Conservation (phyloP, 2,888 invertebrate genomes). For the Andrena chrysosceles region DNA sequence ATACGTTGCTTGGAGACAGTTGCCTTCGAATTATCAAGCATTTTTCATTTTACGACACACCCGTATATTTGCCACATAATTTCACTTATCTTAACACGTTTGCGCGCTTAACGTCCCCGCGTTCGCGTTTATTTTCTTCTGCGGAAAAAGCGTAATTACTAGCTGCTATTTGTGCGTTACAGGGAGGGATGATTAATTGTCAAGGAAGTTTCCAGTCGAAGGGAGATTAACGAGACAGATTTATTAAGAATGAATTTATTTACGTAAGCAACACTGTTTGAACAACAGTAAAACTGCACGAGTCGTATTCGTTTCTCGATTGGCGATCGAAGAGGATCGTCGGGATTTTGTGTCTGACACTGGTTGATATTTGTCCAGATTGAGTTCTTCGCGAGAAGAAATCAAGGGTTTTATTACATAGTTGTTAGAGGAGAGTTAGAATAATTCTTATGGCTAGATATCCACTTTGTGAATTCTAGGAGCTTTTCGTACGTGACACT, state of each 20-base stretch:
- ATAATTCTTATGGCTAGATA: neutral
- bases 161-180: neutral
- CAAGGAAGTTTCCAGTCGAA: neutral
- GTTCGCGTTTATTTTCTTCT: neutral
- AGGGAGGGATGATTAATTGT: neutral
- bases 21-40: neutral
- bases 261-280: neutral
- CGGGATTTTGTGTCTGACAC: slow-evolving; percentile 51
- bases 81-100: neutral
- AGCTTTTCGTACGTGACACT: no score
- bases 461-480: no score
- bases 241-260: slow-evolving; percentile 23
- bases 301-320: neutral
- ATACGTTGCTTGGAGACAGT: neutral
- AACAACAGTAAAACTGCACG: neutral
- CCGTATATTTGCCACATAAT: neutral
- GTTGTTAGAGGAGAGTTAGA: neutral
- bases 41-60: neutral
- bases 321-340: neutral
- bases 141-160: neutral
- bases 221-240: neutral
- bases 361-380: slow-evolving; percentile 72
- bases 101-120: neutral
- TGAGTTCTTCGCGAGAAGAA: neutral
- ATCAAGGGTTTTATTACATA: neutral